Conservation (phyloP, 1,140 invertebrate genomes). For the Bombus ignitus region DNA sequence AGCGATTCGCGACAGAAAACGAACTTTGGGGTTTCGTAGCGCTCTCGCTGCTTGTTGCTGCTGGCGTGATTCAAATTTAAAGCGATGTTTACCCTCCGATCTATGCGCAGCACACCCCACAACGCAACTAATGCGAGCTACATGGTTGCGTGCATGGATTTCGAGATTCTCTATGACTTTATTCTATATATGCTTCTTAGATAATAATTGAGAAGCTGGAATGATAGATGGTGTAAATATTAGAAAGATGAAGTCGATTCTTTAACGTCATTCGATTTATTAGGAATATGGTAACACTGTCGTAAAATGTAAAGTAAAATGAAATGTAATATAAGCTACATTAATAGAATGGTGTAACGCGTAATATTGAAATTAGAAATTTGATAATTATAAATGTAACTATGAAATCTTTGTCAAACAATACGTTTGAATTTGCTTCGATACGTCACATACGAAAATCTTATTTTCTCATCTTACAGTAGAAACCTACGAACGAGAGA, state of each 20-base stretch:
- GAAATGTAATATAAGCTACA: no score
- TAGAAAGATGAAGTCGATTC: not conserved
- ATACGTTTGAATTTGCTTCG: no score
- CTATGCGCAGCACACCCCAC: not conserved
- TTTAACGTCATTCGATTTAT: no score
- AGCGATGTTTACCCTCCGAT: slow-evolving; percentile 28
- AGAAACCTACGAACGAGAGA: no score
- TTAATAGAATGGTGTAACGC: no score
- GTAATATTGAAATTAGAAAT: no score
- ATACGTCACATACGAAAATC: no score
- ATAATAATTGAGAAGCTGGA: not conserved
- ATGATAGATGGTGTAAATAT: not conserved
- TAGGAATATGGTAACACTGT: no score
- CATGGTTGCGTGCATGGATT: not conserved
- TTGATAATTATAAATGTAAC: no score
- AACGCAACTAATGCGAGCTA: not conserved
- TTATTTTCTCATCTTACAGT: no score
- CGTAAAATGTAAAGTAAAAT: no score
- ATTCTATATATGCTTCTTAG: not conserved
- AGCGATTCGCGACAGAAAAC: slow-evolving; percentile 17
- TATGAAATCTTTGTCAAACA: no score
- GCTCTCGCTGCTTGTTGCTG: slow-evolving; percentile 4
- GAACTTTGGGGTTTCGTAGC: not conserved
- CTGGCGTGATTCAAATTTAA: slow-evolving; percentile 15
- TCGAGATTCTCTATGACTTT: not conserved